Evolutionary conservation across 2,113 vertebrate species (phyloP).

Genomic region (Mesembrinibis cayennensis): DNA sequence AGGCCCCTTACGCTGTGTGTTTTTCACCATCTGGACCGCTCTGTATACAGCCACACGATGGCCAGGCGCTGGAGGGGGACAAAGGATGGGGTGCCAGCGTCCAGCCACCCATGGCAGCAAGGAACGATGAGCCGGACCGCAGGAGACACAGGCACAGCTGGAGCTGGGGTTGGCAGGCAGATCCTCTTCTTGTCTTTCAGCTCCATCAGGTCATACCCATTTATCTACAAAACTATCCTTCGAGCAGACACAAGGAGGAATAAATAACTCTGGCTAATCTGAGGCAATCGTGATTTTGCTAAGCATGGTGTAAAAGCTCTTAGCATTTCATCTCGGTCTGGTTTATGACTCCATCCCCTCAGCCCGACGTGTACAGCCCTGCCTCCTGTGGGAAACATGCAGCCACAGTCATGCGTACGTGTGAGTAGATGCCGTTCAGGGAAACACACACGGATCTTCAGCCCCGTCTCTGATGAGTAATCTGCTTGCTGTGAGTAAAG

Average conservation of each 20-base stretch:
- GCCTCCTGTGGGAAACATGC: background rate
- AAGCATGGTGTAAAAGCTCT: background rate
- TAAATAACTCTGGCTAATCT: background rate
- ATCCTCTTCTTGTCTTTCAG: background rate
- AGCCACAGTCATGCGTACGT: fast-evolving
- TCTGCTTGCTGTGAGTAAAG: background rate
- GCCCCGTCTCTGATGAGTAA: background rate
- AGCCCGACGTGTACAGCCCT: fast-evolving
- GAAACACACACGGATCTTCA: background rate
- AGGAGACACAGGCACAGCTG: background rate
- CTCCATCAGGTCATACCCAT: background rate
- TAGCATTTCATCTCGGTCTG: background rate
- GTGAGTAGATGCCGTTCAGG: background rate
- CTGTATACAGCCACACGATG: background rate
- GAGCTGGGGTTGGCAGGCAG: background rate
- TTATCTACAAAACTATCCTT: background rate
- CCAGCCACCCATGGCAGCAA: background rate
- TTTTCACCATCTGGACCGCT: background rate
- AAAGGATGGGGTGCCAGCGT: background rate
- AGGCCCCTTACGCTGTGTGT: background rate
- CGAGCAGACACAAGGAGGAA: background rate
- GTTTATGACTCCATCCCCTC: background rate
- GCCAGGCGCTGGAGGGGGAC: background rate
- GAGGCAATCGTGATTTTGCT: background rate
- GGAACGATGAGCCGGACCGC: background rate